Evolutionary conservation across 2,888 invertebrate species (phyloP).

Genomic region (Falcaria lacertinaria): DNA sequence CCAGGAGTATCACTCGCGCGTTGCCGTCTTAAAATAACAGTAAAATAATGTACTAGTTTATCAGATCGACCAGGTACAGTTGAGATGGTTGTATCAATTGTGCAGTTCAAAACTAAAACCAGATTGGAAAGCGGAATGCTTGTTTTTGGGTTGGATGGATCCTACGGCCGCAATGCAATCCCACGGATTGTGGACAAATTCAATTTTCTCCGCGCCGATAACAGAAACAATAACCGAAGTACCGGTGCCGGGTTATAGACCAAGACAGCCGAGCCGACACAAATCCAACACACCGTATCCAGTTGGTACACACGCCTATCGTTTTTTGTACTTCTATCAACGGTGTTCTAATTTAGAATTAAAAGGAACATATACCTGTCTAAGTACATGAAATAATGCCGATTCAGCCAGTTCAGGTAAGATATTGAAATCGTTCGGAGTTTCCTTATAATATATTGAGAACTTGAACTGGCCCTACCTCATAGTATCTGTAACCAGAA

Average conservation of each 20-base stretch:
- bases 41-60: neutral
- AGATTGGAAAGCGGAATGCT: conserved; percentile 60
- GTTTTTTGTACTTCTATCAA: too few relatives aligned
- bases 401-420: too few relatives aligned
- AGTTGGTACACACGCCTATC: too few relatives aligned
- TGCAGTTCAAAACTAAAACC: conserved; percentile 38
- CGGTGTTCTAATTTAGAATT: too few relatives aligned
- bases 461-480: too few relatives aligned
- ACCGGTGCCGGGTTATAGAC: conserved; percentile 13
- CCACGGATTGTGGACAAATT: conserved; percentile 70
- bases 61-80: conserved; percentile 10
- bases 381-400: too few relatives aligned
- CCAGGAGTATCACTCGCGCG: too few relatives aligned
- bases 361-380: too few relatives aligned
- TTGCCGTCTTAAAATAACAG: too few relatives aligned
- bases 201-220: conserved; percentile 69
- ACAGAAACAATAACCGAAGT: conserved; percentile 52
- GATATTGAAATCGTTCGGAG: too few relatives aligned
- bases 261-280: neutral
- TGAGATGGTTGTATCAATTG: conserved; percentile 23
- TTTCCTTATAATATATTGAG: too few relatives aligned
- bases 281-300: neutral
- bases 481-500: too few relatives aligned
- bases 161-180: conserved; percentile 52
- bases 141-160: conserved; percentile 52